These are phyloP conservation scores for Deilephila elpenor DNA, from an alignment of 2,888 invertebrate genomes.

Conservation along the genomic window DNA sequence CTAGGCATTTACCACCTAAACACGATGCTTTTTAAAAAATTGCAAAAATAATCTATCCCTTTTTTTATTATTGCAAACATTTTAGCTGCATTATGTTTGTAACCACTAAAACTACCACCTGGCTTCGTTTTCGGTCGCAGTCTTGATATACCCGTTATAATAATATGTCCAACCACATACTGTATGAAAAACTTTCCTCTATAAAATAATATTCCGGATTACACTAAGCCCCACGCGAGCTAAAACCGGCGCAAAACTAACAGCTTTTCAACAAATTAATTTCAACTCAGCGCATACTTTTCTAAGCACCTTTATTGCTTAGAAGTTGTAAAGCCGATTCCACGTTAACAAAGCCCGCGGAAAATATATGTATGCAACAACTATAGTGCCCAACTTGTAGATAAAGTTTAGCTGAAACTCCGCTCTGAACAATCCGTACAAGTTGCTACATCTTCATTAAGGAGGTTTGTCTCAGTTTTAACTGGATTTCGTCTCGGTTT, in stretches of 20 bases:
- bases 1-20: no score
- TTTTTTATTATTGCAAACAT: no score
- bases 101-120: no score
- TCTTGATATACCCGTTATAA: no score
- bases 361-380: background rate
- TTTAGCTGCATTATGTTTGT: no score
- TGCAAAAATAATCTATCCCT: no score
- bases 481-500: background rate
- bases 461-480: conserved; percentile 6
- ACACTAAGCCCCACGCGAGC: no score
- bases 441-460: conserved; percentile 12
- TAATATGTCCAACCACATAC: no score
- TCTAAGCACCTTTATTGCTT: conserved; percentile 1
- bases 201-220: no score
- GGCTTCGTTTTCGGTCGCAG: no score
- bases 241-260: background rate
- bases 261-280: conserved; percentile 15
- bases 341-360: background rate
- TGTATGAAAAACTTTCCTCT: no score
- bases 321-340: conserved; percentile 3
- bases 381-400: background rate
- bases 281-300: background rate
- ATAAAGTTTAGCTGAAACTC: conserved; percentile 9
- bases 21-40: no score
- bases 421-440: background rate